A percentile compares a stretch with the other conserved stretches of the same genome.
Evolutionary conservation across 2,888 invertebrate species (phyloP).

Genomic region (Agonopterix arenella): DNA sequence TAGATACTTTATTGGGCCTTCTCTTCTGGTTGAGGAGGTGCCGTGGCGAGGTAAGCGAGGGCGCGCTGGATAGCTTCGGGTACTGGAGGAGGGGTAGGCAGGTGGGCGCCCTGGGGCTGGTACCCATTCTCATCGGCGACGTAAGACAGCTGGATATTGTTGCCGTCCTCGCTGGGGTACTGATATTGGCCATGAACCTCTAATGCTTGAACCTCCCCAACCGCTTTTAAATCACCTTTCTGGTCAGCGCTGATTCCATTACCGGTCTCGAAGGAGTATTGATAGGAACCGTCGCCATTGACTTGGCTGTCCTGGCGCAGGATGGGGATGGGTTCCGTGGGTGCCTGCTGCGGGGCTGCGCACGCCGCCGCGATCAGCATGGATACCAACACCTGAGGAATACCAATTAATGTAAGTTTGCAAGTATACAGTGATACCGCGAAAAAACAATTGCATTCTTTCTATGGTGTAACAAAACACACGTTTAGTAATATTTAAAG

Average conservation of each 20-base stretch:
- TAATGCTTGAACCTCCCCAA: slow-evolving; percentile 70
- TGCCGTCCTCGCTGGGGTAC: slow-evolving; percentile 80
- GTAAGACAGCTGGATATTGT: slow-evolving; percentile 79
- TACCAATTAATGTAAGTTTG: too few relatives aligned
- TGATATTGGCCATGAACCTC: slow-evolving; percentile 81
- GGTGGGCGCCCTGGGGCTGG: slow-evolving; percentile 78
- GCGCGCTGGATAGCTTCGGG: slow-evolving; percentile 82
- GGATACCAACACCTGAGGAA: slow-evolving; percentile 49
- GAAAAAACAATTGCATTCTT: too few relatives aligned
- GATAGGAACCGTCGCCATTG: slow-evolving; percentile 79
- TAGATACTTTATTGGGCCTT: slow-evolving; percentile 9
- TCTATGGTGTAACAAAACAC: too few relatives aligned
- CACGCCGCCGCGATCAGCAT: slow-evolving; percentile 48
- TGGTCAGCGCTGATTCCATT: slow-evolving; percentile 81
- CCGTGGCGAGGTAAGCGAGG: slow-evolving; percentile 80
- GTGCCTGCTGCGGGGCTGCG: slow-evolving; percentile 59
- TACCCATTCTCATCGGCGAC: slow-evolving; percentile 84
- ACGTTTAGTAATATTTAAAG: too few relatives aligned
- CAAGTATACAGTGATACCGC: too few relatives aligned
- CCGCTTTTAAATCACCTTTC: slow-evolving; percentile 77
- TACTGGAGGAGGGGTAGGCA: slow-evolving; percentile 83
- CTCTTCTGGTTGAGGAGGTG: slow-evolving; percentile 55
- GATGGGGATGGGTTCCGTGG: slow-evolving; percentile 68
- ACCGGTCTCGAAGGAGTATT: slow-evolving; percentile 79
- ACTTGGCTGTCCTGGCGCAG: slow-evolving; percentile 76